Evolutionary conservation across 2,888 invertebrate species (phyloP).

Genomic region (Cryptosula pallasiana): DNA sequence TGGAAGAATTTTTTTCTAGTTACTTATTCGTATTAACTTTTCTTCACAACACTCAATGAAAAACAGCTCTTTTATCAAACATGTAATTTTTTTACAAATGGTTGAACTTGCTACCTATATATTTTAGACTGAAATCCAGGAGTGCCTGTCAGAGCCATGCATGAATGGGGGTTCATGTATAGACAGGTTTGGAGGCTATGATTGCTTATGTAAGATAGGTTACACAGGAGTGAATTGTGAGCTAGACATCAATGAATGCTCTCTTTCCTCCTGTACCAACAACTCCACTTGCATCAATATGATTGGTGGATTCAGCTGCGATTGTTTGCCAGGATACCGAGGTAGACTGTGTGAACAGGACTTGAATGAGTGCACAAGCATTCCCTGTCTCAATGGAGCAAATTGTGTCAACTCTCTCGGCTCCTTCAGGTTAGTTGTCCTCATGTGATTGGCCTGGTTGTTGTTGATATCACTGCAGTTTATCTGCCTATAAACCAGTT

Average conservation of each 20-base stretch:
- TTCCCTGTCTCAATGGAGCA: slow-evolving; percentile 40
- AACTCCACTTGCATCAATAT: slow-evolving; percentile 41
- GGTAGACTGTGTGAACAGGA: slow-evolving; percentile 57
- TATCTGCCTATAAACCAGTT: background rate
- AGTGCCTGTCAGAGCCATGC: slow-evolving; percentile 38
- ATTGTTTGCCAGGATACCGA: slow-evolving; percentile 57
- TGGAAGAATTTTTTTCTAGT: too few species aligned
- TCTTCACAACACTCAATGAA: too few species aligned
- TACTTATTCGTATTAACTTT: too few species aligned
- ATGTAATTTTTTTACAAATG: too few species aligned
- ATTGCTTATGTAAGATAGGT: slow-evolving; percentile 32
- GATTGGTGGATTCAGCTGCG: slow-evolving; percentile 34
- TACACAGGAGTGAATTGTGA: slow-evolving; percentile 30
- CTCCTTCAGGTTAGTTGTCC: background rate
- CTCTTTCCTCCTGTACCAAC: slow-evolving; percentile 50
- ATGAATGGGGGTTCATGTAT: slow-evolving; percentile 37
- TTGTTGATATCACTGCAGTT: background rate
- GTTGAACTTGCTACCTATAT: too few species aligned
- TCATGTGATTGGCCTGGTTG: background rate
- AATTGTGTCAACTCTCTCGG: slow-evolving; percentile 29
- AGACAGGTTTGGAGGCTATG: slow-evolving; percentile 33
- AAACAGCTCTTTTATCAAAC: too few species aligned
- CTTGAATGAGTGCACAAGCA: slow-evolving; percentile 54
- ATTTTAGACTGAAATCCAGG: slow-evolving; percentile 37
- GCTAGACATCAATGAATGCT: slow-evolving; percentile 59